Base-by-base conservation (phyloP, 1,140 invertebrate species). In the Delia radicum region DNA sequence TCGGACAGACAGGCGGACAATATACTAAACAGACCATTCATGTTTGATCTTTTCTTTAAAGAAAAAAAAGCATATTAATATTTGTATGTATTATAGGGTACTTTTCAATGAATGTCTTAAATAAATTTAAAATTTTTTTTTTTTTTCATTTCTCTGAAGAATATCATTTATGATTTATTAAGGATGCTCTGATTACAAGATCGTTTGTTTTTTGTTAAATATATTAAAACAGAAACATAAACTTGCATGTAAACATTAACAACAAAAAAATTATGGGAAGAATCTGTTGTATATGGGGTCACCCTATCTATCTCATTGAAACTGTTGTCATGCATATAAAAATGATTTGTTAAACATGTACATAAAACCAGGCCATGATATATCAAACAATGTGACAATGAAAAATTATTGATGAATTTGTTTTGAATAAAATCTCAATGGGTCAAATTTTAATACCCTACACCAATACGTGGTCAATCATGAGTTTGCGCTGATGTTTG, bases 91-190 rank as follows among this genome's bases (percentile, higher is more conserved):
- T 69, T 33, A 13, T 71, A 6, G 6, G 24, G 37, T 37, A 72
- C 31, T 21, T 24, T 72, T 31, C 21, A 27, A 12, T 27, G 61
- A 24, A 63, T 65, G 27, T 65, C 29, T 29, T 29, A 65, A 65
- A 65, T 65, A 65, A 65, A 28, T 65, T 13, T 42, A 42, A 42
- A 42, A 42, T 42, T 15, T 37, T 37, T 37, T 5, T 42, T 42
- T 42, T 42, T 42, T 42, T 42, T 10, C 37, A 42, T 42, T 42
- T 1, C 12, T 42, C n/a, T 27, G 26, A 65, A 27, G n/a, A 33
- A 80, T 80, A 83, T 82, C 84, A 84, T 85, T 83, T 85, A 85
- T 85, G 83, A 85, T 85, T 85, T 85, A 85, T 85, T 85, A 85
- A 85, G 83, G 82, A 85, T 85, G 81, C 79, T 83, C 83, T 84